phyloP scores from a whole-genome alignment of 2,888 invertebrate genomes.

The Netelia inedita region DNA sequence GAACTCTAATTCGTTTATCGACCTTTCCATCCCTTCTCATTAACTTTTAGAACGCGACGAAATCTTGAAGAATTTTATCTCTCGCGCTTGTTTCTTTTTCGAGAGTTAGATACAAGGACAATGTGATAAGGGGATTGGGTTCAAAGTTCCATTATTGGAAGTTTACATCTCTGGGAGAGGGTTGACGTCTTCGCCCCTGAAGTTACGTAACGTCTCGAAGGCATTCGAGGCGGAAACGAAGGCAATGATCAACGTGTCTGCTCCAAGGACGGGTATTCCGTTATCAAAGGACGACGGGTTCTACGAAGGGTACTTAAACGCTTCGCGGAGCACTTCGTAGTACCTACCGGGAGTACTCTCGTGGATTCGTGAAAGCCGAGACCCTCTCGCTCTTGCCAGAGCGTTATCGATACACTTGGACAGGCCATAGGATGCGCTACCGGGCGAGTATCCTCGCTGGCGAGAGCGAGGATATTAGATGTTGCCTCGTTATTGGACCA shows the following conservation, averaged over 20 bases:
- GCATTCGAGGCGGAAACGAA: not conserved
- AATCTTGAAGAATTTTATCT: too few species aligned
- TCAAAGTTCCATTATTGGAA: too few species aligned
- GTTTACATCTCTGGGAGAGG: too few species aligned
- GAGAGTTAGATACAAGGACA: too few species aligned
- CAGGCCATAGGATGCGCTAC: conserved; percentile 35
- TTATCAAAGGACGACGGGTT: conserved; percentile 46
- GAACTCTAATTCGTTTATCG: conserved; percentile 18
- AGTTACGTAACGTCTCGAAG: not conserved
- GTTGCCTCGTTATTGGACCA: conserved; percentile 61
- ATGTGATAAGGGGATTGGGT: too few species aligned
- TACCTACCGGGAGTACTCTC: conserved; percentile 29
- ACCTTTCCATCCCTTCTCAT: not conserved
- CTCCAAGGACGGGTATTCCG: conserved; percentile 20
- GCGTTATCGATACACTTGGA: conserved; percentile 62
- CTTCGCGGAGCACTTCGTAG: conserved; percentile 22
- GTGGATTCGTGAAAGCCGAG: not conserved
- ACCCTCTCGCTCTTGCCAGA: conserved; percentile 17
- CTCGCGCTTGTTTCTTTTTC: too few species aligned
- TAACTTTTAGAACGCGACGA: too few species aligned
- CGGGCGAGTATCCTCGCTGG: conserved; percentile 27
- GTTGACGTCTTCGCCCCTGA: too few species aligned
- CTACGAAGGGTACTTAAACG: conserved; percentile 37
- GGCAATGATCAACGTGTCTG: too few species aligned
- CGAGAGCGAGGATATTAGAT: conserved; percentile 54